Evolutionary conservation across 37 sponge, comb jelly and placozoan genomes (phyloP).

Genomic region (Amphimedon queenslandica): DNA sequence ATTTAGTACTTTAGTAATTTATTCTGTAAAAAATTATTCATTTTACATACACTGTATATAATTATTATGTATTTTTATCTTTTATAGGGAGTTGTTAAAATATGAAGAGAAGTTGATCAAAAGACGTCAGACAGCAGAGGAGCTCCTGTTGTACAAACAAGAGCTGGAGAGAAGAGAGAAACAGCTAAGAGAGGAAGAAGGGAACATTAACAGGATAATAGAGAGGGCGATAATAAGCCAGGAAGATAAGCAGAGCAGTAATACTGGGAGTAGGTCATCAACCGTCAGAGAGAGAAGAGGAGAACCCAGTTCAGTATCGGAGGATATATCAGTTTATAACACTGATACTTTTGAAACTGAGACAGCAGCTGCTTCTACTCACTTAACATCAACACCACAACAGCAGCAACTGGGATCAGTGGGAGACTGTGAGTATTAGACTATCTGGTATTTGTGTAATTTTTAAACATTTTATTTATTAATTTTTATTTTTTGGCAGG

Average conservation of each 20-base stretch:
- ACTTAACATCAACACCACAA: too few relatives aligned
- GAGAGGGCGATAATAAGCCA: conserved; percentile 15
- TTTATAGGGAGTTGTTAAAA: conserved; percentile 37
- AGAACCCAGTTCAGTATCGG: not conserved
- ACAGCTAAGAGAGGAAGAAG: conserved; percentile 38
- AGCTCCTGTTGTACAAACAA: conserved; percentile 25
- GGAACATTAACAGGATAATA: conserved; percentile 17
- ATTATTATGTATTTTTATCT: not conserved
- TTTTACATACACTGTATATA: too few relatives aligned
- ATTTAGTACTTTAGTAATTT: too few relatives aligned
- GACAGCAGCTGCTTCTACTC: too few relatives aligned
- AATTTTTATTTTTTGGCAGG: too few relatives aligned
- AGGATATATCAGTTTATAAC: not conserved
- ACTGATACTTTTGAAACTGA: too few relatives aligned
- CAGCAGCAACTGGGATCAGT: too few relatives aligned
- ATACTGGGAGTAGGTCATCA: conserved; percentile 4
- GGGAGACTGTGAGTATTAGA: too few relatives aligned
- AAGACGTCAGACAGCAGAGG: conserved; percentile 47
- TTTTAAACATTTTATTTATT: too few relatives aligned
- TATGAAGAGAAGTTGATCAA: conserved; percentile 41
- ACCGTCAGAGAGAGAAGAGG: not conserved
- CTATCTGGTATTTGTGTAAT: too few relatives aligned
- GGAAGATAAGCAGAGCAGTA: not conserved
- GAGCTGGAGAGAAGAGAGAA: conserved; percentile 57
- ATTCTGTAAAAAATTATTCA: too few relatives aligned